These are phyloP conservation scores for Elegia similella DNA, from an alignment of 2,888 invertebrate genomes.

Conservation along the genomic window DNA sequence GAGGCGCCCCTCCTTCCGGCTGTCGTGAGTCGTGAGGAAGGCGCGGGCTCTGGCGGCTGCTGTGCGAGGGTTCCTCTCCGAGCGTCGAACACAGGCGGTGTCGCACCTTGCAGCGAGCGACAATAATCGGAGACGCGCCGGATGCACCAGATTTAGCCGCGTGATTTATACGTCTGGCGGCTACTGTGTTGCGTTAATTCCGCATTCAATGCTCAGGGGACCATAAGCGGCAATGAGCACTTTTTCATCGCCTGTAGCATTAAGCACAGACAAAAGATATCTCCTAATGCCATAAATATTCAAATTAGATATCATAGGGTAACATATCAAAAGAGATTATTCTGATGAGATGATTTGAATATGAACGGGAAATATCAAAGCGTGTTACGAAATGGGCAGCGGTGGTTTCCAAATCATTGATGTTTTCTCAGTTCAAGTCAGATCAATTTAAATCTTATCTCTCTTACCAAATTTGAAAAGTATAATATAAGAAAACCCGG, in stretches of 20 bases:
- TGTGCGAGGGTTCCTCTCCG: constrained; percentile 15
- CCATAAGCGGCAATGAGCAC: constrained; percentile 37
- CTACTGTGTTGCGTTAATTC: constrained; percentile 63
- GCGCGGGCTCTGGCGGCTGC: constrained; percentile 29
- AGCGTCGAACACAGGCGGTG: constrained; percentile 49
- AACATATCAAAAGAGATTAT: constrained; percentile 50
- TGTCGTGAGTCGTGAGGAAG: constrained; percentile 41
- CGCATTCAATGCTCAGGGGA: constrained; percentile 61
- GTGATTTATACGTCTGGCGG: constrained; percentile 79
- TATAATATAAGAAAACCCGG: not conserved
- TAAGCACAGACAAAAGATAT: constrained; percentile 38
- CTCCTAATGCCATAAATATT: constrained; percentile 51
- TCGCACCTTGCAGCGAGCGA: constrained; percentile 29
- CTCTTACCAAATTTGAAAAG: not conserved
- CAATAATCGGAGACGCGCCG: constrained; percentile 66
- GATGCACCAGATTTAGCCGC: constrained; percentile 71
- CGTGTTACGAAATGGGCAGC: not conserved
- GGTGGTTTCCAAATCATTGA: not conserved
- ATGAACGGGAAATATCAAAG: constrained; percentile 42
- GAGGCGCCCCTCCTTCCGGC: constrained; percentile 49
- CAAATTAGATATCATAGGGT: constrained; percentile 46
- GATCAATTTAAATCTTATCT: not conserved
- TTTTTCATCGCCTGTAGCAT: constrained; percentile 34
- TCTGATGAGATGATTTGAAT: constrained; percentile 48
- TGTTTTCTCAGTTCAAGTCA: not conserved